Conservation (phyloP, 2,888 invertebrate species). For the Vesta saturnalis region DNA sequence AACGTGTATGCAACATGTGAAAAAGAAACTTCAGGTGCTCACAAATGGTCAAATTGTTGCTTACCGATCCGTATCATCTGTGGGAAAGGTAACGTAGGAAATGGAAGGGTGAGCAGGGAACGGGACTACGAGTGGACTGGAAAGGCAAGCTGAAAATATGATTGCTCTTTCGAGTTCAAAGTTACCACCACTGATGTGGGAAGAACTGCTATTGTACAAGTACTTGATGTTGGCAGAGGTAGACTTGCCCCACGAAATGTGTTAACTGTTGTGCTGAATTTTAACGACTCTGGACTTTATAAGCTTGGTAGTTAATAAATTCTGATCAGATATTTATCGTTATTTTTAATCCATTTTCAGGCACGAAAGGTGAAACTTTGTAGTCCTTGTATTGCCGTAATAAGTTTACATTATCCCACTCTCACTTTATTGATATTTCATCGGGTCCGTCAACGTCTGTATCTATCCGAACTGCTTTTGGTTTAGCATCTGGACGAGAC, state of each 20-base stretch:
- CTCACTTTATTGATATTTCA: too few species aligned
- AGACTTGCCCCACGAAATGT: neutral
- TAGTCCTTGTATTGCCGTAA: neutral
- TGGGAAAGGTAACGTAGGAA: neutral
- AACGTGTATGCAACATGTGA: neutral
- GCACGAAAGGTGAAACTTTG: neutral
- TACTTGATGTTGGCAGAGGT: neutral
- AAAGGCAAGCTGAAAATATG: neutral
- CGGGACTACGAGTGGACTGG: neutral
- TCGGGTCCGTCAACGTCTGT: too few species aligned
- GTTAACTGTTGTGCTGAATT: neutral
- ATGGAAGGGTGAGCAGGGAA: neutral
- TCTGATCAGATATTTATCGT: neutral
- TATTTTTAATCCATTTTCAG: neutral
- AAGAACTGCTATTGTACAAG: neutral
- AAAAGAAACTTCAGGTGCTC: neutral
- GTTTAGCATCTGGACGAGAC: neutral
- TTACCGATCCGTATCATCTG: neutral
- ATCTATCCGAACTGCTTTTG: too few species aligned
- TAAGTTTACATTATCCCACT: too few species aligned
- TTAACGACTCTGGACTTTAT: neutral
- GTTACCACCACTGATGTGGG: neutral
- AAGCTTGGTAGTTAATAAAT: neutral
- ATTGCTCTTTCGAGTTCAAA: neutral
- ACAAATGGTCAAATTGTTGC: neutral